Evolutionary conservation across 2,888 invertebrate species (phyloP).

Genomic region (Tholera decimalis): DNA sequence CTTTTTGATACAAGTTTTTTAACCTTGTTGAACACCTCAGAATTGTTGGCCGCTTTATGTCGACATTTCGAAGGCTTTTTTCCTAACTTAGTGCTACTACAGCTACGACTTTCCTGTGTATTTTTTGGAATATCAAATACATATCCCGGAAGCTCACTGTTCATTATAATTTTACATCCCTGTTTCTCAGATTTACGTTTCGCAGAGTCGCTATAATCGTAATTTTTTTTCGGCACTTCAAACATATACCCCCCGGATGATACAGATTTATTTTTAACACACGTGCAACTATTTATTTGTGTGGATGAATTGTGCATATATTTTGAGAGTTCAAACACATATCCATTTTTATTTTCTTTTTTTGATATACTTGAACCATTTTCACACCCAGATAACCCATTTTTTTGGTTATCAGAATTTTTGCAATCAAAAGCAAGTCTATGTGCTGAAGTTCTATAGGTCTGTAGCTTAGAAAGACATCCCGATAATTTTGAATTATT

Average conservation of each 20-base stretch:
- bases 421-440: slow-evolving; percentile 8
- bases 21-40: not conserved
- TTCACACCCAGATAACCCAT: not conserved
- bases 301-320: not conserved
- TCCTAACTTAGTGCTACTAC: not conserved
- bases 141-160: slow-evolving; percentile 3
- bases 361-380: not conserved
- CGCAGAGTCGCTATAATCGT: not conserved
- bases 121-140: slow-evolving; percentile 14
- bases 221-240: slow-evolving; percentile 3
- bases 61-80: not conserved
- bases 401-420: not conserved
- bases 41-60: not conserved
- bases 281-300: not conserved
- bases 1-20: slow-evolving; percentile 10
- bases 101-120: not conserved
- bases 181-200: slow-evolving; percentile 8
- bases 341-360: slow-evolving; percentile 1
- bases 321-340: slow-evolving; percentile 2
- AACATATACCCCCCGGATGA: not conserved
- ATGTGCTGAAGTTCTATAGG: not conserved
- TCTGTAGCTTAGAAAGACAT: not conserved
- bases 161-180: not conserved
- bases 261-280: not conserved
- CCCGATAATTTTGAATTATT: not conserved